Base-by-base conservation (phyloP, 2,888 invertebrate genomes). In the Chirona hameri region DNA sequence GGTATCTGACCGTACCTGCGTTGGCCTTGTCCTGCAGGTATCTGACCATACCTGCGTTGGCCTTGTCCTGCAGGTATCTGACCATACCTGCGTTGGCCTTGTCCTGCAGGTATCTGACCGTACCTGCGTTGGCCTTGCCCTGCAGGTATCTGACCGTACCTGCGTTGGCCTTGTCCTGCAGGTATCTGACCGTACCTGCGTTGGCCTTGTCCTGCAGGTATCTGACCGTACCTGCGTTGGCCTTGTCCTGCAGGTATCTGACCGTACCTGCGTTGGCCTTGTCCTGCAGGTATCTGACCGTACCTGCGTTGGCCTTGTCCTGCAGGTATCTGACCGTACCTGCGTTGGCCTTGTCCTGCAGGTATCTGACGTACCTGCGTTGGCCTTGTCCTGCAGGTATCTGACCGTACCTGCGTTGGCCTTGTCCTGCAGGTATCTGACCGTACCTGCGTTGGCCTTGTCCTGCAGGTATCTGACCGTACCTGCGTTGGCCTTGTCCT, bases 1-100 rank as follows among this genome's bases (percentile, higher is more conserved):
- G n/a, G n/a, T n/a, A n/a, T n/a, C n/a, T 2, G 39, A 7, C 12
- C 55, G 21, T 27, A 79, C 79, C 79, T 79, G 48, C 48, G 48
- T 79, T 79, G 79, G 79, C 79, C 79, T 79, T 79, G 48, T 79
- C 14, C 80, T 80, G 48, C 27, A 52, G 80, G 80, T 80, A 80
- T 4, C 80, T 21, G 80, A 80, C 80, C 55, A 4, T 27, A 79
- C 79, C 79, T 79, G 48, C 48, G 48, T 79, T 79, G 79, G 79
- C 79, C 79, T 79, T 79, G 48, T 79, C 14, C 80, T 80, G 48
- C 27, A 52, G 80, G 80, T 80, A 80, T 4, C 80, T 21, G 80
- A 80, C 80, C 55, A 4, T 27, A 79, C 79, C 79, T 79, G 48
- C 48, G 48, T 79, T 79, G 79, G 79, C 79, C 79, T 79, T 79